Conservation (phyloP, 2,797 vertebrate species). For the Buphagus erythrorhynchus region DNA sequence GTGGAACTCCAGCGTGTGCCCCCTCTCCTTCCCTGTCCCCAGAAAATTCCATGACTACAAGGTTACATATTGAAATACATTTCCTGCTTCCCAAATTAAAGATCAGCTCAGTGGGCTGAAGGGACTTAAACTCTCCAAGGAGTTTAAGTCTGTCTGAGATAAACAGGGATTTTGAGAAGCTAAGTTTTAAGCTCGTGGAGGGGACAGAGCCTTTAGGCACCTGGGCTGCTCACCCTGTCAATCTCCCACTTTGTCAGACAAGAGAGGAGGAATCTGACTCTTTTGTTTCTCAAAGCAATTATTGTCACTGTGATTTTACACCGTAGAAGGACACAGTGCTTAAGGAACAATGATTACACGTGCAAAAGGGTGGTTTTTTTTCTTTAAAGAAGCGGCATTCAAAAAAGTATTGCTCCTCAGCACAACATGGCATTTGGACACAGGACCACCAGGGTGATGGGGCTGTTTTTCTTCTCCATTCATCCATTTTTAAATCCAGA, state of each 20-base stretch:
- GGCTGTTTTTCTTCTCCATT: neutral
- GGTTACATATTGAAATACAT: neutral
- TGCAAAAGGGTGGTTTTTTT: neutral
- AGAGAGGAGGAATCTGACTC: neutral
- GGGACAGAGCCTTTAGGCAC: neutral
- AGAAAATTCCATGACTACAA: neutral
- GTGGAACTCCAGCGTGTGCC: neutral
- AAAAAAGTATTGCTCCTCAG: neutral
- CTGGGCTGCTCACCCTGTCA: neutral
- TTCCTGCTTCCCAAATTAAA: neutral
- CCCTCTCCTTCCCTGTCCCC: neutral
- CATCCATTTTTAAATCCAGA: constrained; percentile 35
- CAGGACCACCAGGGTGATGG: neutral
- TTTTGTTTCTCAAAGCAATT: neutral
- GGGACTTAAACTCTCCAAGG: neutral
- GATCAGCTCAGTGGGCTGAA: neutral
- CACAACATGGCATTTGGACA: neutral
- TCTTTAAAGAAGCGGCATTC: neutral
- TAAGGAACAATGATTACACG: neutral
- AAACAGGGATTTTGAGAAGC: neutral
- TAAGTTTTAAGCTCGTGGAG: neutral
- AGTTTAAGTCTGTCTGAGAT: neutral
- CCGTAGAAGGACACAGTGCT: neutral
- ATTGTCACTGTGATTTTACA: neutral
- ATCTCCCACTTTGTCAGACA: neutral